Evolutionary conservation across 1,140 invertebrate species (phyloP), one percentile per base, ranked within the genome.

Genomic region (Trachymyrmex septentrionalis): DNA sequence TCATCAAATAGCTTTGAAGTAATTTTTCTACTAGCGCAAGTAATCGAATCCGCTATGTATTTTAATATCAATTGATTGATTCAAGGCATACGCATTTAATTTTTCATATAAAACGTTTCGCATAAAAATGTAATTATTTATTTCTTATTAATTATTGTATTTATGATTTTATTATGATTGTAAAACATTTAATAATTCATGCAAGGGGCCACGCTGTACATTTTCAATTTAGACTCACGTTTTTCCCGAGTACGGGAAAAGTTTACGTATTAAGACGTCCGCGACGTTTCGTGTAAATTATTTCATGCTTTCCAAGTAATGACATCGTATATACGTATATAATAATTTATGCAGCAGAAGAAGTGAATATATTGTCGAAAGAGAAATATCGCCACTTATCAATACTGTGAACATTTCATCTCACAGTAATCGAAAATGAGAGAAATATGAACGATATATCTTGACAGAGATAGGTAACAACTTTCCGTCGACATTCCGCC

Each of bases 371-470:
- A 69, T 69, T 12, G 12, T 69, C 16, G 21, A 38, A 67, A 66
- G 3, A 21, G 9, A 16, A 12, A 24, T 48, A 69, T 24, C 1
- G 30, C 30, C 38, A 16, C n/a, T 69, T 48, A 24, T 69, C 12
- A 34, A 69, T 67, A 24, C 2, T 21, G 38, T 12, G 0, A 50
- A 24, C 6, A n/a, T 77, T 50, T 64, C 59, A 19, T 64, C 19
- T 61, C 38, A 27, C 14, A 27, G 10, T 48, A 21, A 9, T 4
- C n/a, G 10, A 61, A 55, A 38, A 38, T 30, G 2, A 16, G 21
- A 63, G 44, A 80, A 69, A 69, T 59, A 34, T 55, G 12, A 24
- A 21, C 14, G 63, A 44, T 72, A 44, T 72, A 73, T 82, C 55
- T 21, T 34, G 27, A 61, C 9, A 12, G 14, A 75, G 14, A 24